Conservation (phyloP, 64 coral and sea anemone species). For the Cladopsammia gracilis region DNA sequence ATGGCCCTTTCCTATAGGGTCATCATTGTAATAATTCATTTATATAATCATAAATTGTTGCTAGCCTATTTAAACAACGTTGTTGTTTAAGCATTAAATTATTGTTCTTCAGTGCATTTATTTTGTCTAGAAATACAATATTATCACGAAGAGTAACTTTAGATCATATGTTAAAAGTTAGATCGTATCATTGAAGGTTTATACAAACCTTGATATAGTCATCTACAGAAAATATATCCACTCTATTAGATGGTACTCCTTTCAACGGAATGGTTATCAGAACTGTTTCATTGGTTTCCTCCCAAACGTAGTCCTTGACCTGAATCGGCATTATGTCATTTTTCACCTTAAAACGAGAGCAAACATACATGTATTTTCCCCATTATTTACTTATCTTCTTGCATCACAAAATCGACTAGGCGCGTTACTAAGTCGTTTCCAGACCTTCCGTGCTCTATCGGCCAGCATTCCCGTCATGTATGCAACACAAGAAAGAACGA, state of each 20-base stretch:
- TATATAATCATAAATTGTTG: too few relatives aligned
- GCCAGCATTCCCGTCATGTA: not conserved
- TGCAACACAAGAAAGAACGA: too few relatives aligned
- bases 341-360: not conserved
- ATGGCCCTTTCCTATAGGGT: too few relatives aligned
- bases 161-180: too few relatives aligned
- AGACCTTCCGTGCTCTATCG: not conserved
- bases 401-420: not conserved
- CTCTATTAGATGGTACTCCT: conserved; percentile 79
- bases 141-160: too few relatives aligned
- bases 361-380: not conserved
- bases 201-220: conserved; percentile 90
- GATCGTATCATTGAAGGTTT: too few relatives aligned
- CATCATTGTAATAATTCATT: too few relatives aligned
- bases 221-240: conserved; percentile 95
- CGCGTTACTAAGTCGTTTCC: conserved; percentile 67
- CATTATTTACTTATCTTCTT: not conserved
- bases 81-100: too few relatives aligned
- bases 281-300: conserved; percentile 81
- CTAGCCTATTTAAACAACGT: too few relatives aligned
- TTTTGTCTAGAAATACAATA: too few relatives aligned
- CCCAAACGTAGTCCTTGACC: conserved; percentile 95
- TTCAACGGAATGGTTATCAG: conserved; percentile 93
- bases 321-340: conserved; percentile 82
- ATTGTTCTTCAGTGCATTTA: too few relatives aligned